Evolutionary conservation across 2,888 invertebrate genomes (phyloP).

Genomic region (Xylota segnis): DNA sequence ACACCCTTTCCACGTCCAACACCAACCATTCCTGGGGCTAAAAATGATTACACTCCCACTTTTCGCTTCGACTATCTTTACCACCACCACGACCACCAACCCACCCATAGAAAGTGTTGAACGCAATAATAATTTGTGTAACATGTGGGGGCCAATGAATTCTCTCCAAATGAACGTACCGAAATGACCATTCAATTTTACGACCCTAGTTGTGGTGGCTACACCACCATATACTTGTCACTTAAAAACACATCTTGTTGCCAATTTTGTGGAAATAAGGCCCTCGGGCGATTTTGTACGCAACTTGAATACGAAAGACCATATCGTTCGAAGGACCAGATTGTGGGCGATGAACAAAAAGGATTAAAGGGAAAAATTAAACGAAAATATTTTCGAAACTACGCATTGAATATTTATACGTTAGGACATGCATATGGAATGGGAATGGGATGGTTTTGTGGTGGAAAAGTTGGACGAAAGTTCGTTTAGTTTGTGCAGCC

Average conservation of each 20-base stretch:
- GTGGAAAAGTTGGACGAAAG: constrained; percentile 32
- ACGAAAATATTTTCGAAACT: constrained; percentile 74
- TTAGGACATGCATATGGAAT: not conserved
- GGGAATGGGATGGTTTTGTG: constrained; percentile 8
- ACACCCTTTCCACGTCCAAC: not conserved
- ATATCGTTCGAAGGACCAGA: not conserved
- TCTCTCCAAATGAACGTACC: constrained; percentile 71
- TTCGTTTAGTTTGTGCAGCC: constrained; percentile 34
- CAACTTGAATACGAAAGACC: constrained; percentile 63
- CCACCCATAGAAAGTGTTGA: constrained; percentile 7
- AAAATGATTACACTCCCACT: constrained; percentile 3
- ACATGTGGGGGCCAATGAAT: constrained; percentile 73
- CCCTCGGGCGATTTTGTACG: constrained; percentile 71
- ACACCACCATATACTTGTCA: constrained; percentile 72
- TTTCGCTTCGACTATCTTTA: not conserved
- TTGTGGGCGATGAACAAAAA: constrained; percentile 48
- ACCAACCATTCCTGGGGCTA: constrained; percentile 4
- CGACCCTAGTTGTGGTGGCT: constrained; percentile 62
- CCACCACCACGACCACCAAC: constrained; percentile 12
- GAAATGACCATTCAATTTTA: constrained; percentile 76
- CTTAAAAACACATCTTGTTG: constrained; percentile 76
- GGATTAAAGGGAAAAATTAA: constrained; percentile 73
- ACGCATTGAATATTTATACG: constrained; percentile 73
- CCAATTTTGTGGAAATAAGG: constrained; percentile 73
- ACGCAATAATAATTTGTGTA: constrained; percentile 71